Percentiles rank a stretch among this genome's conserved stretches.
These are phyloP conservation scores for Echinarachnius parma DNA, from an alignment of 53 echinoderm and acorn worm genomes.

Conservation along the genomic window DNA sequence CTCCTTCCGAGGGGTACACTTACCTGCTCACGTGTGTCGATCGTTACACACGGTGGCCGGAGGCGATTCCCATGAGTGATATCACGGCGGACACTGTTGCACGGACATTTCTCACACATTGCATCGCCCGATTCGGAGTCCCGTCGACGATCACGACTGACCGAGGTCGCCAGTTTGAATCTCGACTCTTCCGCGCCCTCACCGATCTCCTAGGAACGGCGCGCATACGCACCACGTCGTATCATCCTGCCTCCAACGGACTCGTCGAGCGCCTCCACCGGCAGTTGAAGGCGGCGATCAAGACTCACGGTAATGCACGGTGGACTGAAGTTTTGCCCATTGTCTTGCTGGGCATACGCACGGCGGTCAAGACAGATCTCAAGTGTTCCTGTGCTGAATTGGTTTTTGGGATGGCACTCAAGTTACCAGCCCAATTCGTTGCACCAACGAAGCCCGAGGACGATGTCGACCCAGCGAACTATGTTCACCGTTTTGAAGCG, in stretches of 20 bases:
- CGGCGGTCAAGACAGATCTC: conserved; percentile 43
- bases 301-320: conserved; percentile 9
- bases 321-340: conserved; percentile 53
- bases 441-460: background rate
- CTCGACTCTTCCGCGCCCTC: conserved; percentile 38
- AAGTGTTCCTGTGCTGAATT: conserved; percentile 50
- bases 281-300: conserved; percentile 13
- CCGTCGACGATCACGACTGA: conserved; percentile 49
- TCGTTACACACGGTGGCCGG: conserved; percentile 46
- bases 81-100: conserved; percentile 51
- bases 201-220: conserved; percentile 46
- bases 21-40: conserved; percentile 50
- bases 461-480: conserved; percentile 31
- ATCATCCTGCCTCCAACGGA: conserved; percentile 20
- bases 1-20: conserved; percentile 40
- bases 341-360: conserved; percentile 46
- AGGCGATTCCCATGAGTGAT: conserved; percentile 41
- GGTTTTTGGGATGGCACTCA: conserved; percentile 54
- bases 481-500: conserved; percentile 46
- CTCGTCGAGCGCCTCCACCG: conserved; percentile 8
- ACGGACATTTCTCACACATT: conserved; percentile 34
- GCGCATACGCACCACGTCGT: conserved; percentile 42
- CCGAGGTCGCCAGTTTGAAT: conserved; percentile 42
- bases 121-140: conserved; percentile 36
- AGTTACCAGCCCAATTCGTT: conserved; percentile 57